Base-by-base conservation (phyloP, 2,888 invertebrate genomes). In the Megaustenia siamemsis region DNA sequence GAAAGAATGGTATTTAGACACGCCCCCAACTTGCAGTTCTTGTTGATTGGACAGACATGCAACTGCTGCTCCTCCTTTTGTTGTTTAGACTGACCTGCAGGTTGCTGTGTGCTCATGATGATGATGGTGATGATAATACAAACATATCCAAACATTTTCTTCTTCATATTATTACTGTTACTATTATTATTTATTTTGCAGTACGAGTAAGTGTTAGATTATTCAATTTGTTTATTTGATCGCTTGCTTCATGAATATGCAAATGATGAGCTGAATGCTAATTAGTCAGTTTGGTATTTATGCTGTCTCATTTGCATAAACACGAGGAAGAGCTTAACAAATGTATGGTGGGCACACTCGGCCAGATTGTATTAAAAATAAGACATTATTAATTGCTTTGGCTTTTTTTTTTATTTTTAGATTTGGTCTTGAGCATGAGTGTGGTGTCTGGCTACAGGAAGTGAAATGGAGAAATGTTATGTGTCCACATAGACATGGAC, bases 341-440 rank as follows among this genome's bases (percentile, higher is more conserved):
- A 78, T 78, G 83, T 83, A 77, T 78, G 83, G 83, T 83, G 78
- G 83, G 78, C 83, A 56, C 78, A 56, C 45, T 78, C 60, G 78
- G 83, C 83, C 83, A 83, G 71, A 83, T 68, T 83, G 83, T 83
- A 83, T 83, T 78, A 83, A 83, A 83, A 45, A 78, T 56, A 71
- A 78, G 69, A 83, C 78, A 83, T 83, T 83, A 83, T 32, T 75
- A 4, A n/a, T 40, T 28, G 56, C n/a, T 71, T 83, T 78, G 4
- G n/a, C 56, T 56, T 56, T 21, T 56, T n/a, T n/a, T n/a, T 18
- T 15, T 56, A n/a, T 56, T 21, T 56, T 6, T 56, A 56, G n/a
- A 56, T 21, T n/a, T n/a, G n/a, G n/a, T n/a, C n/a, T n/a, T 49
- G 49, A 10, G 10, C 12, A 12, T 10, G 12, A 49, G 49, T 49